Conservation (phyloP, 2,113 vertebrate species). For the Stigmatopora argus region DNA sequence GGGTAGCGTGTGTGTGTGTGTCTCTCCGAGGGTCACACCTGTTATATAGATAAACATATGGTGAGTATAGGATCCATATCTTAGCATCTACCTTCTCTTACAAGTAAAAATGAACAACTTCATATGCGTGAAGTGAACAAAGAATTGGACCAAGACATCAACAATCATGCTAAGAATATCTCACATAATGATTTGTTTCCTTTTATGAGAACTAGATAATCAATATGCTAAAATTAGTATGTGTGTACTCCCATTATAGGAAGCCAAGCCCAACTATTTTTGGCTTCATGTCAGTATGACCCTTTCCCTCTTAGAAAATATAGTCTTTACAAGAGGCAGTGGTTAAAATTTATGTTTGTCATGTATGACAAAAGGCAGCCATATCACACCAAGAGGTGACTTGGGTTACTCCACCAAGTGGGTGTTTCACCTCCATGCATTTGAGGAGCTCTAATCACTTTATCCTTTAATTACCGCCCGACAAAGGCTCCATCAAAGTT, state of each 20-base stretch:
- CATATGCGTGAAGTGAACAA: too few relatives aligned
- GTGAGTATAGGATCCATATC: too few relatives aligned
- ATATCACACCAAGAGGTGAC: conserved; percentile 76
- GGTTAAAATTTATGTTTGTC: conserved; percentile 66
- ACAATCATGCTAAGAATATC: too few relatives aligned
- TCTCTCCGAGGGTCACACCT: conserved; percentile 38
- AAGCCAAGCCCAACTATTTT: conserved; percentile 31
- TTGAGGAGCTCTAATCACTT: conserved; percentile 75
- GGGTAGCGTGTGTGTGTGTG: not conserved
- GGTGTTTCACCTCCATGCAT: conserved; percentile 77
- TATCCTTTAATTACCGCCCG: conserved; percentile 75
- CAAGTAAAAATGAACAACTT: too few relatives aligned
- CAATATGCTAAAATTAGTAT: not conserved
- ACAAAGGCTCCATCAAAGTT: conserved; percentile 77
- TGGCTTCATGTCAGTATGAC: conserved; percentile 47
- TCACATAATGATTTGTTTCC: too few relatives aligned
- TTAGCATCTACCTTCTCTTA: too few relatives aligned
- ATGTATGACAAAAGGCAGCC: conserved; percentile 67
- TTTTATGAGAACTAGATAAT: not conserved
- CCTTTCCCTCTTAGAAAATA: conserved; percentile 60
- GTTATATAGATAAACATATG: conserved; percentile 8
- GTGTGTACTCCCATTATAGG: not conserved
- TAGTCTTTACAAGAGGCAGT: conserved; percentile 30
- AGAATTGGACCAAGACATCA: too few relatives aligned
- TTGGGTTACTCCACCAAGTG: conserved; percentile 73